phyloP scores from a whole-genome alignment of 2,113 vertebrate genomes.

The Jaculus jaculus region DNA sequence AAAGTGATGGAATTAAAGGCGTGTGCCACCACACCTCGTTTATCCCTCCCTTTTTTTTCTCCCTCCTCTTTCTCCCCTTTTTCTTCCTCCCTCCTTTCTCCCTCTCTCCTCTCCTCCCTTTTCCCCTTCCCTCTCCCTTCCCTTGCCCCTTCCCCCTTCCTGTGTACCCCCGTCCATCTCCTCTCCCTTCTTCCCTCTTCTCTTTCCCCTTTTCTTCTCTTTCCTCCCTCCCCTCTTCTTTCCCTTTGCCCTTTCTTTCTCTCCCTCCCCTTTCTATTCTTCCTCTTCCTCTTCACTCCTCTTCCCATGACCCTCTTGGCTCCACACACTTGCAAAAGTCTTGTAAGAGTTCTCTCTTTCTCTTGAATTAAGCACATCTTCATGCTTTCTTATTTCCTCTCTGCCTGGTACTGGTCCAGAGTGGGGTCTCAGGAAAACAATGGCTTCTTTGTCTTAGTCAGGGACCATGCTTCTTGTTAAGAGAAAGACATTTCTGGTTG shows the following conservation, averaged over 20 bases:
- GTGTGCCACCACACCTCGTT: too few species aligned
- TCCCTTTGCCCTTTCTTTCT: not conserved
- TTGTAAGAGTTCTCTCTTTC: constrained; percentile 32
- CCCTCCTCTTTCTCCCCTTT: too few species aligned
- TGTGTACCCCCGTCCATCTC: too few species aligned
- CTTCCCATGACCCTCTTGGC: not conserved
- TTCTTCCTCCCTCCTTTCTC: too few species aligned
- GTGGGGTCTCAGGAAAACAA: not conserved
- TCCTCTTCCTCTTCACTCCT: not conserved
- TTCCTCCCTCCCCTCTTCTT: too few species aligned
- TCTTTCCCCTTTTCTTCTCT: too few species aligned
- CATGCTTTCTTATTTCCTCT: not conserved
- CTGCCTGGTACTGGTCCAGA: not conserved
- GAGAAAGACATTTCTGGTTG: constrained; percentile 39
- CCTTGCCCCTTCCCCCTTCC: too few species aligned
- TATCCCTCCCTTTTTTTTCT: too few species aligned
- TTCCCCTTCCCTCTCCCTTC: too few species aligned
- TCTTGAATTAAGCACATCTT: not conserved
- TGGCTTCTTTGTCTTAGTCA: constrained; percentile 33
- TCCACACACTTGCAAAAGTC: not conserved
- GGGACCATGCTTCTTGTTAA: constrained; percentile 28
- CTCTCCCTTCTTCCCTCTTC: not conserved
- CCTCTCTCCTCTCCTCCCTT: too few species aligned
- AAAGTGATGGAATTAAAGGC: too few species aligned
- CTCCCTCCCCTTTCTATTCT: too few species aligned